Percentiles rank a stretch among this genome's conserved stretches.
phyloP scores from a whole-genome alignment of 1,140 invertebrate genomes.

The Papilio dardanus region DNA sequence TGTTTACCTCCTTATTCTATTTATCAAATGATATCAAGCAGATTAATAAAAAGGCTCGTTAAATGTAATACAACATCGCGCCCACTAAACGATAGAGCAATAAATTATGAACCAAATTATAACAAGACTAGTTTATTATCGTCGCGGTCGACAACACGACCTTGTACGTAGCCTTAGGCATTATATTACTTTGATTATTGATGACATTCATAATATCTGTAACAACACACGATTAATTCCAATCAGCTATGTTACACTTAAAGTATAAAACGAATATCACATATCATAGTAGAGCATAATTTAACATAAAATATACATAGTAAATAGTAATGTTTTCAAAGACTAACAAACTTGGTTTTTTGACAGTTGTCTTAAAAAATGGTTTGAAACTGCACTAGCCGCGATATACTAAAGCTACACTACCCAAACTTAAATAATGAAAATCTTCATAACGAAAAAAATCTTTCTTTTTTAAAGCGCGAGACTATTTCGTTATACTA shows the following conservation, averaged over 20 bases:
- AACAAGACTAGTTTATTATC: conserved; percentile 33
- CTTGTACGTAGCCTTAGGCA: conserved; percentile 35
- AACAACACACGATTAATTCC: conserved; percentile 34
- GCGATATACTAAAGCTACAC: not conserved
- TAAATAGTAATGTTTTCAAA: no score
- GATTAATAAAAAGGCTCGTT: not conserved
- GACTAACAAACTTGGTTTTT: no score
- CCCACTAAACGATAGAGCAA: conserved; percentile 10
- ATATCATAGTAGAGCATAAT: not conserved
- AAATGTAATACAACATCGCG: not conserved
- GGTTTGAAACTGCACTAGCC: no score
- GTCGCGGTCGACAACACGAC: conserved; percentile 23
- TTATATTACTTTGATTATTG: conserved; percentile 33
- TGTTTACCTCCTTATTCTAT: not conserved
- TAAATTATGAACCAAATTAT: conserved; percentile 32
- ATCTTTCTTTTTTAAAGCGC: not conserved
- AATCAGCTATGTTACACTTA: conserved; percentile 6
- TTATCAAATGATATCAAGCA: not conserved
- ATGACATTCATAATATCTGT: conserved; percentile 30
- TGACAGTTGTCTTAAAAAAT: no score
- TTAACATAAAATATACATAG: not conserved
- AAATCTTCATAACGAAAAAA: not conserved
- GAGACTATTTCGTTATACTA: not conserved
- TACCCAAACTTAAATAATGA: not conserved
- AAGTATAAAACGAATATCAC: not conserved